Evolutionary conservation across 2,113 vertebrate genomes (phyloP), one percentile per base, ranked within the genome.

Genomic region (Cololabis saira): DNA sequence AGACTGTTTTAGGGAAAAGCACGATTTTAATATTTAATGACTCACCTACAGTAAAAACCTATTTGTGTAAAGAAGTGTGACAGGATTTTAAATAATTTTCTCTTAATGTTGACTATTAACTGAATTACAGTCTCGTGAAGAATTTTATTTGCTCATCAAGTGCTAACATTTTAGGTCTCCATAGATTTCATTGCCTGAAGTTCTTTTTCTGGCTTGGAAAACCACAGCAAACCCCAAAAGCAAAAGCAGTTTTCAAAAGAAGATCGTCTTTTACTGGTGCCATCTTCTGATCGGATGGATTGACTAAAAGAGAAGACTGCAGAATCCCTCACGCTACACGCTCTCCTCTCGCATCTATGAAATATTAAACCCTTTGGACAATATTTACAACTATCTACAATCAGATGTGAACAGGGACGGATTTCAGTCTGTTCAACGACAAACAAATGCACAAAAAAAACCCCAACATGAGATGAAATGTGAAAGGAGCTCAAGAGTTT

Each of bases 321-420:
- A 43, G 62, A 74, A 44, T 67, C 45, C 41, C 56, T 57, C 44
- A 44, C 52, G 60, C 67, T 43, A 21, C 67, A 59, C 51, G 1
- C 61, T 58, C 53, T 78, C 48, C 57, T 75, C 76, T 78, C 33
- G 45, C 44, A 42, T 61, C 56, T 63, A 42, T 67, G 56, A 64
- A 78, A 73, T 62, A 41, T 73, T 12, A 76, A 60, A 62, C 66
- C 63, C 58, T 87, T 71, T 80, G 43, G 68, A 84, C 59, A 81
- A 49, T 87, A 90, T 89, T 85, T 89, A 89, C 87, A 89, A n/a
- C 59, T 86, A 89, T 89, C 80, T 86, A 87, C 86, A 86, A 19
- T 54, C 63, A 51, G 45, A 68, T 60, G 41, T n/a, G 78, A 87
- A 71, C 70, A 54, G 67, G 22, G 40, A 50, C 13, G 11, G 61